Evolutionary conservation across 1,140 invertebrate genomes (phyloP), one percentile per base, ranked within the genome.

Genomic region (Bombus impatiens): DNA sequence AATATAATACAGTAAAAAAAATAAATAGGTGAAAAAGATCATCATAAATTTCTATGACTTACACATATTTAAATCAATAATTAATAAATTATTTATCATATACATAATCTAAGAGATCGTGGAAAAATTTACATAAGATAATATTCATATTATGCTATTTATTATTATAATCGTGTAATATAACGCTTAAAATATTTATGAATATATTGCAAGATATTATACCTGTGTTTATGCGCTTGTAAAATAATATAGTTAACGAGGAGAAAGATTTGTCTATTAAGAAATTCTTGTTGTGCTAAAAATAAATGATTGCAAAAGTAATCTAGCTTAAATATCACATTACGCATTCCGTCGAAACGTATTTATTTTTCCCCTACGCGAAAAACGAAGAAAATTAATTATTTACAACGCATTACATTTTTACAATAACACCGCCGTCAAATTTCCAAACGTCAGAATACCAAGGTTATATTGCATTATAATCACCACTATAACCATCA

Each of bases 381-480:
- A 10, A n/a, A 42, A 78, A 87, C 32, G 9, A 84, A 65, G n/a
- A 68, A 40, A 53, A 79, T 74, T 42, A 84, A 74, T 87, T 78
- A 85, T 84, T 85, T 70, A 75, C 70, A 37, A n/a, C 65, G 37
- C 82, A 87, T 84, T 72, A 79, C 82, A 87, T 87, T 70, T 87
- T 87, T 78, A 68, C 59, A 75, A 74, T 74, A 74, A 84, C 70
- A 75, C 76, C 47, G 57, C 86, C 59, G 70, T 87, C 76, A 79
- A 79, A 84, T 85, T 87, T 57, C 76, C 47, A 87, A 87, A 87
- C 47, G 86, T 87, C 86, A 87, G 82, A 87, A 74, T 53, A 67
- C 75, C 76, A 87, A 87, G 86, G 82, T 79, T 87, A 87, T 75
- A 72, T 84, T 72, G 71, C 47, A 53, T 62, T 62, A 72, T 47